Evolutionary conservation across 2,888 invertebrate genomes (phyloP), one percentile per base, ranked within the genome.

Genomic region (Amaurobius ferox): DNA sequence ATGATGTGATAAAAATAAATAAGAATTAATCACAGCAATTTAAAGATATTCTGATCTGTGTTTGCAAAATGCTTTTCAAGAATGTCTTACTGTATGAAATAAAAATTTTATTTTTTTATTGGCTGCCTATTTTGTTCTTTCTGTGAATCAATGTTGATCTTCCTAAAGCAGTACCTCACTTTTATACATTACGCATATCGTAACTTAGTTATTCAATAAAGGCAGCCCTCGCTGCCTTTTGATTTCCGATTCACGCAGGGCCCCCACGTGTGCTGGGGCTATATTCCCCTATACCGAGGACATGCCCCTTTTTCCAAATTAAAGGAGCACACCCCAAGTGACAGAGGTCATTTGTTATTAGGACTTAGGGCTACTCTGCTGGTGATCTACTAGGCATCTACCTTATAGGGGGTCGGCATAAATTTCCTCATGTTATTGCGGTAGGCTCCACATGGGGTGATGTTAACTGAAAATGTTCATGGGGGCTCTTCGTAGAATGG

Each of bases 331-430:
- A 67, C 30, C 40, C 67, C 35, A 71, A 29, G 44, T 73, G 68
- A 39, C 80, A 73, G 67, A 55, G 74, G 73, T 68, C 68, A 74
- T 80, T 80, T 68, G 61, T 80, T 74, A 74, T 74, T 80, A 48
- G 73, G 35, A 73, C 66, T 39, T 40, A 68, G 32, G n/a, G 32
- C 67, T 67, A 67, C 67, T 35, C 35, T 35, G 29, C 11, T 35
- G 7, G 26, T 55, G 61, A 61, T 61, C 61, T 61, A 64, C 64
- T 64, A 23, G 30, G n/a, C 64, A n/a, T 30, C 5, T 64, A 48
- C 35, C 35, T 76, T 32, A 23, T 1, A 62, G 70, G 78, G 73
- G 78, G 35, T 32, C 62, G 30, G 26, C 40, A 40, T 68, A 68
- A 68, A 40, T 68, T 68, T 68, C n/a, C 32, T 3, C 16, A 35